Evolutionary conservation across 2,797 vertebrate species (phyloP).

Genomic region (Aselliscus stoliczkanus): DNA sequence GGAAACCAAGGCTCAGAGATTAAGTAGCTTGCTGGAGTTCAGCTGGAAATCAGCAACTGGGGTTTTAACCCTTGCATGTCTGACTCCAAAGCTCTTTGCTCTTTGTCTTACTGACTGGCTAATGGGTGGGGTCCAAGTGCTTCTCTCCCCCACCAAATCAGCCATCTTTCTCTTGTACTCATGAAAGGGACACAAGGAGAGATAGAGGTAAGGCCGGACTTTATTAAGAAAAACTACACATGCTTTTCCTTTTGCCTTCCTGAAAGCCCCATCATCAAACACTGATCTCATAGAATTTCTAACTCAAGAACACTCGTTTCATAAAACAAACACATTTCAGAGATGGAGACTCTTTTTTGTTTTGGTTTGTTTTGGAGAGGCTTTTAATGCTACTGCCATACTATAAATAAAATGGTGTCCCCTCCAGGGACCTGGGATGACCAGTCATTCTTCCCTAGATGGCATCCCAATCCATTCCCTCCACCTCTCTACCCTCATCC

Average conservation of each 20-base stretch:
- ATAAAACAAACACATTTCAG: not conserved
- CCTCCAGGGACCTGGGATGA: not conserved
- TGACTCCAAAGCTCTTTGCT: not conserved
- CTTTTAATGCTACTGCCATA: not conserved
- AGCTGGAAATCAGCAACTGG: not conserved
- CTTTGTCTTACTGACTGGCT: not conserved
- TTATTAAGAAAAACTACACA: slow-evolving; percentile 56
- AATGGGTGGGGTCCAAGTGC: no score
- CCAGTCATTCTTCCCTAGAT: not conserved
- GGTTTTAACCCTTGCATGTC: not conserved
- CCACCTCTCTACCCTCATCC: not conserved
- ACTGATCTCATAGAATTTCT: not conserved
- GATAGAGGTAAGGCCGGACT: not conserved
- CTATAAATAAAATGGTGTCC: not conserved
- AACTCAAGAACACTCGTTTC: slow-evolving; percentile 12
- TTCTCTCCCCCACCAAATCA: not conserved
- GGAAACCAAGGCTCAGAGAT: not conserved
- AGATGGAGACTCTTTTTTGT: not conserved
- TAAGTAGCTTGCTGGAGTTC: not conserved
- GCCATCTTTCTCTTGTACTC: not conserved
- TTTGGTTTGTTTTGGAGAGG: not conserved
- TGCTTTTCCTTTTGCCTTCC: not conserved
- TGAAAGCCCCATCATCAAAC: not conserved
- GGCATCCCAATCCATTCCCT: not conserved
- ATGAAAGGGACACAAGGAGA: slow-evolving; percentile 4